Evolutionary conservation across 1,140 invertebrate species (phyloP).

Genomic region (Drosophila lowei): DNA sequence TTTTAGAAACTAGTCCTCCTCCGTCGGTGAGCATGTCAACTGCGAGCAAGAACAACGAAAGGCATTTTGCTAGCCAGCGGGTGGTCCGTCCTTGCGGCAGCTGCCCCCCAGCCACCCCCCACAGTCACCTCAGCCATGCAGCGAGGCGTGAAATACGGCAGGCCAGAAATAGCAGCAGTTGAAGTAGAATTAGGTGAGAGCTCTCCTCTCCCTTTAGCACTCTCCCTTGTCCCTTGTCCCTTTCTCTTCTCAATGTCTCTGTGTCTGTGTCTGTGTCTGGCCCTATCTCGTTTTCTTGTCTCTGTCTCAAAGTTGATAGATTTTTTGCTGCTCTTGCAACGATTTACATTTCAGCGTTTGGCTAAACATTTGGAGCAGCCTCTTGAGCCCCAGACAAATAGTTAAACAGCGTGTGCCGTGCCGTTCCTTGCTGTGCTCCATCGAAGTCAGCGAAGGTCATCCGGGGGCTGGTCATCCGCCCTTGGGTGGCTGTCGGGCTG

Average conservation of each 20-base stretch:
- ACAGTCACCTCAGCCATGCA: constrained; percentile 26
- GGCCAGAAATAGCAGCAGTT: constrained; percentile 32
- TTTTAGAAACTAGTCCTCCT: constrained; percentile 60
- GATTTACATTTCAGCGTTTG: constrained; percentile 45
- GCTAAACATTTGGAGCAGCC: constrained; percentile 29
- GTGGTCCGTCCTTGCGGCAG: constrained; percentile 37
- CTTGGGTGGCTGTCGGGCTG: too few species aligned
- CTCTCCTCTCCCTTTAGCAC: not conserved
- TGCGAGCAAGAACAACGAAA: constrained; percentile 64
- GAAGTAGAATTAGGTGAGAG: constrained; percentile 19
- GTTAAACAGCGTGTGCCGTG: not conserved
- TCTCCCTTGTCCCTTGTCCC: not conserved
- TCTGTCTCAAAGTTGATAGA: constrained; percentile 19
- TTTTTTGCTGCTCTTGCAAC: constrained; percentile 16
- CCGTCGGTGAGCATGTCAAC: constrained; percentile 70
- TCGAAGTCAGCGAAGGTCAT: constrained; percentile 22
- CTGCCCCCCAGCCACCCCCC: not conserved
- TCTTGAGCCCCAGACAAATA: constrained; percentile 38
- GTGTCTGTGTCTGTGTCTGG: not conserved
- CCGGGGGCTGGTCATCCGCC: too few species aligned
- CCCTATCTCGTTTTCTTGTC: not conserved
- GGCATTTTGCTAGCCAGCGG: constrained; percentile 62
- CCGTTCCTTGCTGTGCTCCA: too few species aligned
- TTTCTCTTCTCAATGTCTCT: too few species aligned
- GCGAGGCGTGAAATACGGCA: constrained; percentile 63